Evolutionary conservation across 2,113 vertebrate species (phyloP), one percentile per base, ranked within the genome.

Genomic region (Poecilia latipinna): DNA sequence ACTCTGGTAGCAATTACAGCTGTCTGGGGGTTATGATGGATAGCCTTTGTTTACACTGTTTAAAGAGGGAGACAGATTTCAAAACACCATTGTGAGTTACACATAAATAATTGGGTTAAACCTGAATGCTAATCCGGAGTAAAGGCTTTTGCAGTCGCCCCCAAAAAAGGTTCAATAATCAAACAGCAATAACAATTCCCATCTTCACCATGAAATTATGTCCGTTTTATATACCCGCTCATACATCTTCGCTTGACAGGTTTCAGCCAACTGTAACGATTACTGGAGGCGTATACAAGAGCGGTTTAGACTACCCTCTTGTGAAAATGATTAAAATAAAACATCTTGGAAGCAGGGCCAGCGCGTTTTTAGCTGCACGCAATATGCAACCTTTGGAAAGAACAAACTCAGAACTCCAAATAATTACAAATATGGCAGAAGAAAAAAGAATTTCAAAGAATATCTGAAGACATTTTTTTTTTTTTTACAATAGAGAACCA

Each of bases 151-250:
- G 87, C 84, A 89, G 89, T 89, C 80, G 85, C 84, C 88, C 78
- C 82, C 79, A 91, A 92, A 48, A n/a, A 57, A 86, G 78, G 82
- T 92, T 90, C 85, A 86, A 93, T 89, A 94, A 94, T 93, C 90
- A 90, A 94, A 94, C 85, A 93, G 90, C 88, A 94, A 94, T 92
- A 93, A 94, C 92, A 91, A 89, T 92, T 92, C 91, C 93, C 91
- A 95, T 94, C 91, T 94, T 93, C 92, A 93, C 92, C 92, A 92
- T 94, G 92, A 94, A 94, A 94, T 93, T 84, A 93, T 94, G 94
- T 90, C 93, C 65, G 82, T 82, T 92, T 90, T 86, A 90, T 83
- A 88, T 76, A 73, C 78, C 89, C 86, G 72, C 91, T 91, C 91
- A 93, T 95, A 92, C 84, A 93, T 95, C 94, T 95, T 93, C 77